Conservation (phyloP, 2,797 vertebrate genomes). For the Apodemus agrarius region DNA sequence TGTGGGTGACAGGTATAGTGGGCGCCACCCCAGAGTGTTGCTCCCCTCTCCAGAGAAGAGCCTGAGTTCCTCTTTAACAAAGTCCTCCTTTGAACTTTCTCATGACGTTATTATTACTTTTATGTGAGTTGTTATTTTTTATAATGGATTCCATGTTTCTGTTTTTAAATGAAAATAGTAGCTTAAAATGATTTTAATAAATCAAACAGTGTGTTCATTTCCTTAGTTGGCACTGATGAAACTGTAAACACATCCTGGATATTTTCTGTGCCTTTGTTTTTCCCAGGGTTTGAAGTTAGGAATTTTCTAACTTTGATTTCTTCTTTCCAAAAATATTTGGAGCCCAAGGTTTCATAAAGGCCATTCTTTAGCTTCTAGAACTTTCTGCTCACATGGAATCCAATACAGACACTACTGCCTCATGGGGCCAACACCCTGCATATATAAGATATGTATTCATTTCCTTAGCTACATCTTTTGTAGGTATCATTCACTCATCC, state of each 20-base stretch:
- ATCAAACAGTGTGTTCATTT: neutral
- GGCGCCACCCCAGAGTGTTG: fast-evolving
- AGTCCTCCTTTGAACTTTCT: neutral
- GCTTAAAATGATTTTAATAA: constrained; percentile 43
- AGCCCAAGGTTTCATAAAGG: neutral
- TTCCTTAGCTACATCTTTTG: neutral
- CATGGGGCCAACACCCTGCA: fast-evolving
- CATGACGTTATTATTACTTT: neutral
- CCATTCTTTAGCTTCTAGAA: neutral
- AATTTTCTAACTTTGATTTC: constrained; percentile 43
- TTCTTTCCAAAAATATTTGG: neutral
- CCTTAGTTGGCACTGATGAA: constrained; percentile 7
- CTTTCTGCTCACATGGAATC: fast-evolving
- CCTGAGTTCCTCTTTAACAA: neutral
- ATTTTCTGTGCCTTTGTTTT: constrained; percentile 62
- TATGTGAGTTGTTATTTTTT: neutral
- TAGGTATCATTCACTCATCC: neutral
- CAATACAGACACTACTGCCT: neutral
- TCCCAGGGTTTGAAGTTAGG: constrained; percentile 28
- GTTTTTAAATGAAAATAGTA: constrained; percentile 38
- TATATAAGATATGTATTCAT: neutral
- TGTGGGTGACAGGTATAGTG: fast-evolving
- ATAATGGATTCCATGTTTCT: neutral
- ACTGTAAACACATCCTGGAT: constrained; percentile 22
- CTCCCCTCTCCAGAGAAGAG: neutral